Conservation (phyloP, 2,888 invertebrate species). For the Adineta ricciae region DNA sequence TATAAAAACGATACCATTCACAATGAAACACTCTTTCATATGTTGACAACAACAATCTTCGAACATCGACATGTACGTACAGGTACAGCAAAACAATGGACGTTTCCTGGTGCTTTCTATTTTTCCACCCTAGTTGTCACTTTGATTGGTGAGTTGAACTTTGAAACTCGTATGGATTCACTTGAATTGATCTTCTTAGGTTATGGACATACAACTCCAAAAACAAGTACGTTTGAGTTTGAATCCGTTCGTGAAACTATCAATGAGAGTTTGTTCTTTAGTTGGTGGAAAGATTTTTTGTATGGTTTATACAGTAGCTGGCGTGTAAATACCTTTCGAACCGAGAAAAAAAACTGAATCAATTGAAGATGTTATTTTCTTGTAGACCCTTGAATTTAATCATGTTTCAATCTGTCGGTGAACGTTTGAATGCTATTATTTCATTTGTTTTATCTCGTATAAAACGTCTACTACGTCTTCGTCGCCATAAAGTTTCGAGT, state of each 20-base stretch:
- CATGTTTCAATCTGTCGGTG: conserved; percentile 98
- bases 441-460: conserved; percentile 79
- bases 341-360: not conserved
- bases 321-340: not conserved
- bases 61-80: not conserved
- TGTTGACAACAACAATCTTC: not conserved
- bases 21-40: not conserved
- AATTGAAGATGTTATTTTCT: not conserved
- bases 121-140: conserved; percentile 96
- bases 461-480: conserved; percentile 65
- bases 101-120: conserved; percentile 96
- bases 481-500: conserved; percentile 23
- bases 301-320: conserved; percentile 2
- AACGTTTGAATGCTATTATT: conserved; percentile 90
- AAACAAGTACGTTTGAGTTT: not conserved
- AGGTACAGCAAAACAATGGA: conserved; percentile 66
- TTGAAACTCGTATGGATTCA: not conserved
- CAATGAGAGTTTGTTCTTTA: not conserved
- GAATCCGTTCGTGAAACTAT: too few species aligned
- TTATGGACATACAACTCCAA: conserved; percentile 17
- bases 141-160: conserved; percentile 66
- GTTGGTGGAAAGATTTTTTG: conserved; percentile 11
- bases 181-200: not conserved
- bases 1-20: conserved; percentile 15
- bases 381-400: conserved; percentile 71